Base-by-base conservation (phyloP, 1,140 invertebrate genomes). In the Ganaspis sp. region DNA sequence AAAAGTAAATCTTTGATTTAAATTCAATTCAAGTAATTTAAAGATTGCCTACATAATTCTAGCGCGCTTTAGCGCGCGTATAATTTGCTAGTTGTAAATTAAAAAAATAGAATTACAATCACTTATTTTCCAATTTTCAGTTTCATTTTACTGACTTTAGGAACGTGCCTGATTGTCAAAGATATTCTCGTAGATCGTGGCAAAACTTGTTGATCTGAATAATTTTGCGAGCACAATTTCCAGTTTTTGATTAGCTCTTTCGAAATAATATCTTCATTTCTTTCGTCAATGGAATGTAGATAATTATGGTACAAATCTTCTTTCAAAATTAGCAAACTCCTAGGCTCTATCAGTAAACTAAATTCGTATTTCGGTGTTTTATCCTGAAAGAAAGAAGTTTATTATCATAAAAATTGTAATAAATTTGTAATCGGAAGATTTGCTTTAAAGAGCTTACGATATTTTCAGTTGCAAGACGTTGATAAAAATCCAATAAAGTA, bases 81-180 rank as follows among this genome's bases (percentile, higher is more conserved):
- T n/a, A n/a, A n/a, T n/a, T n/a, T n/a, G n/a, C n/a, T n/a, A n/a
- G n/a, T 69, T 76, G 75, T 75, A 19, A 53, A 73, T 0, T 72
- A 15, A 71, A 34, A 70, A 58, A 74, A 37, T 15, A 58, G n/a
- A n/a, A 8, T 3, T 17, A 49, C 17, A 49, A 17, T 49, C 45
- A 17, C 73, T 81, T 81, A 89, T 85, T 85, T 89, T 81, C 89
- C 87, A 88, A 93, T 90, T 87, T 92, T 94, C 84, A 96, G 90
- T 91, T 93, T 95, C 87, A 95, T 92, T 93, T 96, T 97, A 82
- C 94, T 93, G 70, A 96, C 95, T 92, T 97, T 98, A 73, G 97
- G 97, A 9, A 99, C 97, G 93, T 98, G 94, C 88, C 98, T 93
- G 77, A 99, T 98, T 45, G 98, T 99, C 38, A 99, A 90, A 6